phyloP scores from a whole-genome alignment of 2,888 invertebrate genomes.

The Zele albiditarsus region DNA sequence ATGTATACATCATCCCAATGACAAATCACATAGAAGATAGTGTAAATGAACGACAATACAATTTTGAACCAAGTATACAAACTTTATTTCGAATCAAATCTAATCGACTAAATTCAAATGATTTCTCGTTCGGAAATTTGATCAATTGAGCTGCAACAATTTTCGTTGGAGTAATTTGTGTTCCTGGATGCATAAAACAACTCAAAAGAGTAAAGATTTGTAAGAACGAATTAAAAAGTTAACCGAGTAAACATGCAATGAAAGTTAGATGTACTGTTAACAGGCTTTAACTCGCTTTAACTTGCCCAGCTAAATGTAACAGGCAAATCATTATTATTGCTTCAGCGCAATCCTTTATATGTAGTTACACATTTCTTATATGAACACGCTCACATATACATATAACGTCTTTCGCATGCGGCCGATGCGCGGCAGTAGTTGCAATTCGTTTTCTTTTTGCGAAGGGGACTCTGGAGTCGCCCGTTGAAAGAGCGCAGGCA shows the following conservation, averaged over 20 bases:
- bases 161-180: too few relatives aligned
- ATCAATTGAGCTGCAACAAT: too few relatives aligned
- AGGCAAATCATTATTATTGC: background rate
- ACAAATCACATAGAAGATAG: too few relatives aligned
- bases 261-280: background rate
- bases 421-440: conserved; percentile 3
- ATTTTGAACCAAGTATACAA: too few relatives aligned
- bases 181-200: too few relatives aligned
- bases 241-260: background rate
- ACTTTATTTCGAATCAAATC: too few relatives aligned
- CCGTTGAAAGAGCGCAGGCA: conserved; percentile 6
- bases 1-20: too few relatives aligned
- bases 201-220: background rate
- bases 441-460: conserved; percentile 16
- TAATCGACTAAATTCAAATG: too few relatives aligned
- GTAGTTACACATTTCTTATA: conserved; percentile 5
- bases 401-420: conserved; percentile 1
- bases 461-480: background rate
- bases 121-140: too few relatives aligned
- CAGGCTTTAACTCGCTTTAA: background rate
- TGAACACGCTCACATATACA: background rate
- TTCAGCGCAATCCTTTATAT: background rate
- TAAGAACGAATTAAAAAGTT: background rate
- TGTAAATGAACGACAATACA: too few relatives aligned
- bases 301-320: background rate